Evolutionary conservation across 1,140 invertebrate species (phyloP), one percentile per base, ranked within the genome.

Genomic region (Drosophila nannoptera): DNA sequence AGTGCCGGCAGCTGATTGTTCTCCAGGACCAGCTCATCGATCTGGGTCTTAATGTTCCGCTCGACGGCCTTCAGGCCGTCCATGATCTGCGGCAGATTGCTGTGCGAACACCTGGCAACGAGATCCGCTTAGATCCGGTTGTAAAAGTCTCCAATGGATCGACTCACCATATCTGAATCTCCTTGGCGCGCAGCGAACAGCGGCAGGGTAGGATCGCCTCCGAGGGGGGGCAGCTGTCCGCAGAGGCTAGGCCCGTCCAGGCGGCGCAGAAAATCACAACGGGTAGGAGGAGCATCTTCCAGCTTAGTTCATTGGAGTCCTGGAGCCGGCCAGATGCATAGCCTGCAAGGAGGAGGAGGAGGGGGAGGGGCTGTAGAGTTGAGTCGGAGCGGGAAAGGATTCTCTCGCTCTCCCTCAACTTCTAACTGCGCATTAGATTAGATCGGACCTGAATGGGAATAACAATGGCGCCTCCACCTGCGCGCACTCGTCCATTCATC

Each of bases 21-120:
- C 90, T 97, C 96, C 65, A 97, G 90, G 48, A 97, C 96, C 43
- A 97, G 78, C 82, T 97, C 96, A 84, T 96, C 96, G 60, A 97
- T 93, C 7, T 94, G 93, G 42, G 92, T 92, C 52, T 91, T 92
- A 16, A 95, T 90, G 54, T 93, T 92, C 46, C 93, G 92, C 54
- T 93, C 93, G 29, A 95, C 92, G 8, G 93, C 91, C 69, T 94
- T 93, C 7, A 96, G 87, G 7, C 94, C 94, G 74, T 94, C 93
- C 54, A 94, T 88, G 4, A 96, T 94, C 78, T 92, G 93, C 1
- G 93, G 92, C 58, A 96, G 90, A 74, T 96, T 95, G 90, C 95
- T 96, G 89, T 96, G 95, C 40, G 95, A 96, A 87, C 95, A 97
- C 95, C 95, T 96, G 77, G 2, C n/a, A 31, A 48, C 58, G n/a